Evolutionary conservation across 2,113 vertebrate genomes (phyloP).

Genomic region (Cottus gobio): DNA sequence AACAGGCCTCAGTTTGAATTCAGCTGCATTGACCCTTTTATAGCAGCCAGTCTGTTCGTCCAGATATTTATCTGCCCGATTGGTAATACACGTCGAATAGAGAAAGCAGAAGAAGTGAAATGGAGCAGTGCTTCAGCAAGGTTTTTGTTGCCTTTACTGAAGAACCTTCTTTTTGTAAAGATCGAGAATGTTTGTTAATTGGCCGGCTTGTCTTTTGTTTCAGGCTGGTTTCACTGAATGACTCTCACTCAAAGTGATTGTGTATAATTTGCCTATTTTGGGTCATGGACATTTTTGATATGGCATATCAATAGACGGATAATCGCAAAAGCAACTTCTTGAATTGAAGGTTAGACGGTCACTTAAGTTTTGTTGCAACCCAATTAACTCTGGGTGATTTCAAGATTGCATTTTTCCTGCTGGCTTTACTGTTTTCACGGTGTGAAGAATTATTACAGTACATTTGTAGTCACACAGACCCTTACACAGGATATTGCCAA

Average conservation of each 20-base stretch:
- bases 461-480: neutral
- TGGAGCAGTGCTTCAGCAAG: neutral
- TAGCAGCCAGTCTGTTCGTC: neutral
- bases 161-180: neutral
- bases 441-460: neutral
- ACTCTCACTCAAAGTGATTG: neutral
- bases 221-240: neutral
- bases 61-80: neutral
- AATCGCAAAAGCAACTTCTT: neutral
- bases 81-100: neutral
- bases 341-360: neutral
- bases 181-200: conserved; percentile 4
- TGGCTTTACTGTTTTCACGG: neutral
- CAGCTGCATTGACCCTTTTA: neutral
- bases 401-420: neutral
- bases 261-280: neutral
- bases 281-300: neutral
- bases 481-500: neutral
- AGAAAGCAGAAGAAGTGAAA: conserved; percentile 1
- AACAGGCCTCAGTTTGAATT: conserved; percentile 23
- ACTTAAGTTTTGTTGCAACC: neutral
- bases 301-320: neutral
- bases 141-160: conserved; percentile 22
- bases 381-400: neutral
- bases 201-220: neutral